Base-by-base conservation (phyloP, 2,888 invertebrate genomes). In the Hypercompe scribonia region DNA sequence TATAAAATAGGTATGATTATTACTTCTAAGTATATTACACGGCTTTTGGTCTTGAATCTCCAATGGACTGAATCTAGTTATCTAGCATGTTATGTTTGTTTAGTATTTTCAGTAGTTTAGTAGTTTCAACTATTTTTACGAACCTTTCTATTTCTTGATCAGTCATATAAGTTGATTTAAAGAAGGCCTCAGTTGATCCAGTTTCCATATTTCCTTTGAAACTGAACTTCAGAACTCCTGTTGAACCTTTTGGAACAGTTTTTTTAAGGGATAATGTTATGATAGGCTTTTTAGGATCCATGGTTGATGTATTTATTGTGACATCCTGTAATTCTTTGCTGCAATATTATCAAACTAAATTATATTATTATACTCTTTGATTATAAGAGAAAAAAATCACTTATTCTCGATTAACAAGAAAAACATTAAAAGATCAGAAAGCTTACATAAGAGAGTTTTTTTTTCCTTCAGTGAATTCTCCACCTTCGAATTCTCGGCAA, bases 151-250 rank as follows among this genome's bases (percentile, higher is more conserved):
- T 88, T 68, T 94, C 94, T 75, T 94, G 90, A 1, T 96, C 95
- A 0, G 89, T 88, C 0, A 82, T 87, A 85, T 97, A 98, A 64
- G 95, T 96, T 46, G 96, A 96, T 86, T 96, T 97, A 87, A 97
- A 98, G 75, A 98, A 95, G 0, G 97, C 98, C 78, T 97, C 97
- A 0, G 97, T 96, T 8, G 94, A 96, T 11, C 96, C 96, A 28
- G 96, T 96, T 76, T 96, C 97, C 81, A 98, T 92, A 72, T 95
- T 96, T 0, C 98, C 98, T 74, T 96, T 96, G 86, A 97, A 98
- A 3, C 92, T 94, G 66, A 98, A 96, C 79, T 96, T 96, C 28
- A 98, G 85, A 82, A 96, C 95, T 61, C 97, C 97, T 24, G 94
- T 94, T 0, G 96, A 93, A 0, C 96, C 96, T 68, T 96, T 94